Base-by-base conservation (phyloP, 2,113 vertebrate species). In the Galbula dea region DNA sequence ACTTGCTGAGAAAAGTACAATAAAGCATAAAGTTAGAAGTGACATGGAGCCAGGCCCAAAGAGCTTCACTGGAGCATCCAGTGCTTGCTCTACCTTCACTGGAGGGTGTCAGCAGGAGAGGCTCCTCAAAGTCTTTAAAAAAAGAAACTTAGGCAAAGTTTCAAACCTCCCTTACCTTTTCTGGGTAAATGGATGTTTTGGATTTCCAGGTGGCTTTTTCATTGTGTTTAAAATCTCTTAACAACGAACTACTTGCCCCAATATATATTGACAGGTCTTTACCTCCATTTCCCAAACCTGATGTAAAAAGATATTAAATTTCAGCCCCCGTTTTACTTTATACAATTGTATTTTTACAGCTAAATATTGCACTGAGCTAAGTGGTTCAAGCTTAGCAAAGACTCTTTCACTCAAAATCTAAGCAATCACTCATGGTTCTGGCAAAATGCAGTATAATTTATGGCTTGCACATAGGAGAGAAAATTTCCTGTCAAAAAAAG, bases 401-500 rank as follows among this genome's bases (percentile, higher is more conserved):
- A 30, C 16, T 90, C 63, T 69, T 71, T 88, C 2, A 0, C 69
- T 87, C 2, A 15, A 96, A 97, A 97, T 97, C 43, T 89, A 97
- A 96, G 90, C 83, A 73, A 93, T 96, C 61, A 19, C 49, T 97
- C 94, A 94, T 2, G 36, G 72, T 92, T 90, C 88, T 92, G 94
- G 95, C 93, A 97, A 97, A 98, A 97, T 69, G 86, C 87, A 95
- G 96, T 51, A 75, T 95, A 97, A 97, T 97, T 96, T 96, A 97
- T 96, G 90, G 94, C 39, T 12, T 54, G 87, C 90, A 83, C 51
- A 16, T 52, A 80, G 83, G 73, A 95, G 90, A 94, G 95, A 96
- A 97, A 96, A 97, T 97, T 98, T 98, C 96, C 96, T 97, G 96
- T 97, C 95, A 96, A 78, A 97, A 97, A 97, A 97, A 97, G 97